Base-by-base conservation (phyloP, 2,113 vertebrate genomes). In the Vidua macroura region DNA sequence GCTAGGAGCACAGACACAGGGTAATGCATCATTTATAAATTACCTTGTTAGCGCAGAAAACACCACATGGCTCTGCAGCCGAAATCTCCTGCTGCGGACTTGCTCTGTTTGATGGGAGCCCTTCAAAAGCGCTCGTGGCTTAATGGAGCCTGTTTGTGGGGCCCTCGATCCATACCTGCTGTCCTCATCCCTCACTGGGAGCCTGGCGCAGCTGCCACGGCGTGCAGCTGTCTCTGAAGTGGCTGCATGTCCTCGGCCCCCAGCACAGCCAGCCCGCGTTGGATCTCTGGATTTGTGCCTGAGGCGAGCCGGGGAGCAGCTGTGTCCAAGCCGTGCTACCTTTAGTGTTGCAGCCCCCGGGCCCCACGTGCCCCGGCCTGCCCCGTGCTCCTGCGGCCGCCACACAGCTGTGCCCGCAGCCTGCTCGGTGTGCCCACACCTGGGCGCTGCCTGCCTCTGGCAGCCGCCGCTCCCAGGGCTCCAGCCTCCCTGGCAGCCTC, bases 231-330 rank as follows among this genome's bases (percentile, higher is more conserved):
- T 98, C 98, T 99, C 98, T 99, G 99, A 99, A 99, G 99, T 99
- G 98, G 97, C 97, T 98, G 98, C 98, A 96, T 80, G 98, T 98
- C 98, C 98, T 94, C 88, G 43, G 98, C 98, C 98, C 98, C 98
- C 98, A 95, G 97, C 96, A 97, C 98, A 97, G 97, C 97, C 99
- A 98, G 97, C 98, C 98, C 94, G 92, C 96, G 98, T 99, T 95
- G 99, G 98, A 99, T 99, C 98, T 98, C 98, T 98, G 97, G 98
- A 98, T 99, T 98, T 98, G 98, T 97, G 99, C 99, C 99, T 86
- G 95, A 97, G 99, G 99, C 99, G 90, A 99, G 98, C 98, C 98
- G 95, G 98, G 98, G 98, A 97, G 98, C 99, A 99, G 99, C 99
- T 99, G 99, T 98, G 99, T 98, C 98, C 98, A 97, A 98, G 98